These are phyloP conservation scores for Sula dactylatra DNA, from an alignment of 2,113 vertebrate species.

Conservation along the genomic window DNA sequence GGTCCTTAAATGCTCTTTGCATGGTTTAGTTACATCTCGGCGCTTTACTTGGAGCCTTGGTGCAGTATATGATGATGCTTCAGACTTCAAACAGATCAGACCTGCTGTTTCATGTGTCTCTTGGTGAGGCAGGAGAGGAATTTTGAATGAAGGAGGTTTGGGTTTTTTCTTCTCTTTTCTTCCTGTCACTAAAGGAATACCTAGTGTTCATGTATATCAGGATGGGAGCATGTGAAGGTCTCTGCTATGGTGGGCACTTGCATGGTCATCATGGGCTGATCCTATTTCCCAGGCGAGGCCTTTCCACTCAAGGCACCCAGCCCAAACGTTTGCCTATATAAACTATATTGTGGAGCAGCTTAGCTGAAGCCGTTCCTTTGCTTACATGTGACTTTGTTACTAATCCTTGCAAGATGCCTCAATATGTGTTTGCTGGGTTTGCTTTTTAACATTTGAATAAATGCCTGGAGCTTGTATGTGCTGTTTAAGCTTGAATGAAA, in stretches of 20 bases:
- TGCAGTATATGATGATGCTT: accelerated
- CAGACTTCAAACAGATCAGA: neutral
- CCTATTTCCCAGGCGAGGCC: neutral
- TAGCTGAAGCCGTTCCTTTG: neutral
- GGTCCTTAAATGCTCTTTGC: accelerated
- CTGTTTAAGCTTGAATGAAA: slow-evolving; percentile 1
- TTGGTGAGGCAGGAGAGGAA: accelerated
- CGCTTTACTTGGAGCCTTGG: accelerated
- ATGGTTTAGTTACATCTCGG: neutral
- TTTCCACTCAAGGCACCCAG: neutral
- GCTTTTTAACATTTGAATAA: slow-evolving; percentile 34
- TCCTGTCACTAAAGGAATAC: accelerated
- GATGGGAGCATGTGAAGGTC: neutral
- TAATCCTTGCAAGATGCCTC: slow-evolving; percentile 9
- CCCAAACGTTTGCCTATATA: neutral
- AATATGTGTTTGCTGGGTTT: neutral
- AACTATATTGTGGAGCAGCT: neutral
- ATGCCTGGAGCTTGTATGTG: slow-evolving; percentile 37
- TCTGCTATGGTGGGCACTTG: neutral
- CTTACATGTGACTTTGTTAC: neutral
- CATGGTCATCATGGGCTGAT: neutral
- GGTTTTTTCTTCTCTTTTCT: too few relatives aligned
- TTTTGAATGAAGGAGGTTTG: too few relatives aligned
- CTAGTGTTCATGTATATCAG: accelerated
- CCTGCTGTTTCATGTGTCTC: accelerated